Base-by-base conservation (phyloP, 2,113 vertebrate genomes). In the Elachura formosa region DNA sequence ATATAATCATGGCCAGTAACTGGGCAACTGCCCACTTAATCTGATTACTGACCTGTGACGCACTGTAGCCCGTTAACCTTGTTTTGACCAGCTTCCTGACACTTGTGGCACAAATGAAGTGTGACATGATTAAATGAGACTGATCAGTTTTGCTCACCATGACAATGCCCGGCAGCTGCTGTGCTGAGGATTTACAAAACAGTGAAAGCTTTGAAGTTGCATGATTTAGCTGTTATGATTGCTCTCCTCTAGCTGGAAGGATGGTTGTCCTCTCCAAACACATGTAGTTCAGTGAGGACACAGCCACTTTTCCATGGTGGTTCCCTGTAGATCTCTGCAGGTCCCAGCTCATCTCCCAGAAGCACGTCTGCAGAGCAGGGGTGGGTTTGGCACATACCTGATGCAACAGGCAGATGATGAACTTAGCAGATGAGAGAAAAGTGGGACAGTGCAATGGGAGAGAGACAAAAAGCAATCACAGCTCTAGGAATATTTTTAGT, bases 81-180 rank as follows among this genome's bases (percentile, higher is more conserved):
- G 91, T 83, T 92, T 45, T 94, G 86, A 76, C 75, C 86, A 88
- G 79, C 75, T 90, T 40, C 80, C 89, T 90, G 86, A 77, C 89
- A 88, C 89, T 94, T 73, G 89, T 86, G 72, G 91, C 76, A 88
- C 84, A 76, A 92, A 94, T 52, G 58, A 64, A 77, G 80, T 66
- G 89, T 86, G 93, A 92, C 59, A 2, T 90, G 93, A 90, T 89
- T 90, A 90, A 84, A 92, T 49, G 80, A 84, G 91, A 92, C 76
- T 69, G 94, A 83, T 84, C 71, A 29, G 83, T 90, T 94, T 86
- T 84, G 46, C 73, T 89, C 76, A 58, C 83, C 72, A 67, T 61
- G 77, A 95, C 76, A 88, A 92, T 80, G 56, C 16, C 62, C 5
- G 1, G 67, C 94, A 92, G 93, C 80, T 90, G 91, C 76, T 69